Evolutionary conservation across 2,797 vertebrate species (phyloP), one percentile per base, ranked within the genome.

Genomic region (Scolopax bukidnonensis): DNA sequence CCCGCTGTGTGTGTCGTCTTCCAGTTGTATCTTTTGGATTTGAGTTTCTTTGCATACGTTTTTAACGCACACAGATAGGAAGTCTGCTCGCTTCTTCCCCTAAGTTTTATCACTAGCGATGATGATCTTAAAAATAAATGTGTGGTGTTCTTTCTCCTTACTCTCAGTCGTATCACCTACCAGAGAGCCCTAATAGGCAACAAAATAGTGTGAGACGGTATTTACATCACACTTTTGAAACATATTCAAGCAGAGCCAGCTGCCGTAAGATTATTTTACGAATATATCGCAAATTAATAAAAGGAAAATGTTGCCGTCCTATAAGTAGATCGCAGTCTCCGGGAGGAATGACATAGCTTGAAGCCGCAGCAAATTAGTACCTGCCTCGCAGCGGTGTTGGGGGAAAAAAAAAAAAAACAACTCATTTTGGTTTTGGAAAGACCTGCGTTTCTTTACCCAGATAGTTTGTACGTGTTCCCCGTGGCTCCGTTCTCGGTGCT

Each of bases 221-320:
- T 95, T 96, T 96, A 93, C 94, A 97, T 97, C 90, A 89, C 96
- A 95, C 93, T 93, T 95, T 93, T 95, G 95, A 96, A 94, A 89
- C 90, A 87, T 81, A 95, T 95, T 94, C 87, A 93, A 95, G 93
- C 89, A 86, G 80, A 93, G 64, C 75, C 94, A 94, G 96, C 92
- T 96, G 96, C 96, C 65, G 53, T 92, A 95, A 75, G 68, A 94
- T 95, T 95, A 95, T 95, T 96, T 96, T 92, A 92, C 93, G 60
- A 89, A 92, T 89, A 83, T 83, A 91, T 94, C 92, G 81, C 60
- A 50, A 85, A 95, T 94, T 95, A 96, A 94, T 95, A 93, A 92
- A 95, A 94, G 43, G 69, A 20, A 50, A 61, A 59, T 10, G 4
- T 24, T 74, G 27, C 41, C 12, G 18, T 75, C 65, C 57, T 81